phyloP scores from a whole-genome alignment of 2,113 vertebrate species.

The Chloroceryle aenea region DNA sequence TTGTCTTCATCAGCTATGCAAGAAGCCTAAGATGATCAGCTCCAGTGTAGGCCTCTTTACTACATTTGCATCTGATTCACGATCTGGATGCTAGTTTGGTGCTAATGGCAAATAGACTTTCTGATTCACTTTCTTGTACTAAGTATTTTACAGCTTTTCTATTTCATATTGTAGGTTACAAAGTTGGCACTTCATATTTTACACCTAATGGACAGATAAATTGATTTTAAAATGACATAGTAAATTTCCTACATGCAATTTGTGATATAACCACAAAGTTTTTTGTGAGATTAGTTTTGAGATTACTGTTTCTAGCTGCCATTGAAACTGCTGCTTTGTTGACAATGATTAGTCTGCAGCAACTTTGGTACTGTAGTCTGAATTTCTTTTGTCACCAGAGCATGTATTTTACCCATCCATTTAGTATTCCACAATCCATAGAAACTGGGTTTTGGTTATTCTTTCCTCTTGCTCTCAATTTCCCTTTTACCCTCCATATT shows the following conservation, averaged over 20 bases:
- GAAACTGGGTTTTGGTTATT: fast-evolving
- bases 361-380: background rate
- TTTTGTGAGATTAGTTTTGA: background rate
- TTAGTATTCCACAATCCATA: background rate
- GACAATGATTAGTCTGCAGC: background rate
- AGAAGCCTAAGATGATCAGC: background rate
- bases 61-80: background rate
- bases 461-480: background rate
- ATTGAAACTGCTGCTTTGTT: background rate
- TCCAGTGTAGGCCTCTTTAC: background rate
- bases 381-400: background rate
- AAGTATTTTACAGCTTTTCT: background rate
- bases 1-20: background rate
- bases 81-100: background rate
- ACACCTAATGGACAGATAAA: background rate
- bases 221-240: background rate
- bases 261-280: background rate
- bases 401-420: background rate
- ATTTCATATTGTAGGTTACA: background rate
- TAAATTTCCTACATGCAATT: background rate
- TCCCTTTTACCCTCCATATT: background rate
- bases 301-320: background rate
- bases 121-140: background rate
- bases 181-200: background rate
- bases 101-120: background rate